phyloP scores from a whole-genome alignment of 2,888 invertebrate species.

The Acleris literana region DNA sequence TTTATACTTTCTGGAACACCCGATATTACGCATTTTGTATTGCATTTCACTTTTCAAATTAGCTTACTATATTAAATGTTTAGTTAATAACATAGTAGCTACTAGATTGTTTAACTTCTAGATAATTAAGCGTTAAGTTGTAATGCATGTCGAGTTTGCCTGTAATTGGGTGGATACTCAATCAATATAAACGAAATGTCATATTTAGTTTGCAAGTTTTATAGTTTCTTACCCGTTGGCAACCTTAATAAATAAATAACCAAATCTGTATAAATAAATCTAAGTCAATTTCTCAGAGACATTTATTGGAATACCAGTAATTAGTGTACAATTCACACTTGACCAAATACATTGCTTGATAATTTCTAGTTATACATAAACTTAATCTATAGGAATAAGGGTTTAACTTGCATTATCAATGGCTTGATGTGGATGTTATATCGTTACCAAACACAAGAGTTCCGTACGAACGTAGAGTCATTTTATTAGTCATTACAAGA shows the following conservation, averaged over 20 bases:
- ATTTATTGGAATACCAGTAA: slow-evolving; percentile 10
- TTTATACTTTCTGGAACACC: no score
- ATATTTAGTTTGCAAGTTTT: no score
- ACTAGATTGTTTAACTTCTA: no score
- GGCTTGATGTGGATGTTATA: not conserved
- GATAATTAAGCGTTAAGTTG: no score
- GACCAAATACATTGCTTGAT: slow-evolving; percentile 13
- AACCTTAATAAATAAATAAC: not conserved
- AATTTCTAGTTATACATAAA: slow-evolving; percentile 4
- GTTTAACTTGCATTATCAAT: not conserved
- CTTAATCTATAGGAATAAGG: not conserved
- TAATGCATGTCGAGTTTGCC: no score
- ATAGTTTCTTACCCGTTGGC: no score
- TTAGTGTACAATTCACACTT: slow-evolving; percentile 6
- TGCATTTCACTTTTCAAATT: no score
- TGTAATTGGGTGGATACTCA: no score
- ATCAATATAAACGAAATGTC: no score
- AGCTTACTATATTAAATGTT: no score
- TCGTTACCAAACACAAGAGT: not conserved
- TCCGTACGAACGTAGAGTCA: not conserved
- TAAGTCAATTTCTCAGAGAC: not conserved
- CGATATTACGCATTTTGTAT: no score
- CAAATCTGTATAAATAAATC: not conserved
- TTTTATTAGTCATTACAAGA: not conserved
- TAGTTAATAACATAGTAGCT: no score